Percentiles rank a stretch among this genome's conserved stretches.
Conservation (phyloP, 2,888 invertebrate species). For the Rhamnusium bicolor region DNA sequence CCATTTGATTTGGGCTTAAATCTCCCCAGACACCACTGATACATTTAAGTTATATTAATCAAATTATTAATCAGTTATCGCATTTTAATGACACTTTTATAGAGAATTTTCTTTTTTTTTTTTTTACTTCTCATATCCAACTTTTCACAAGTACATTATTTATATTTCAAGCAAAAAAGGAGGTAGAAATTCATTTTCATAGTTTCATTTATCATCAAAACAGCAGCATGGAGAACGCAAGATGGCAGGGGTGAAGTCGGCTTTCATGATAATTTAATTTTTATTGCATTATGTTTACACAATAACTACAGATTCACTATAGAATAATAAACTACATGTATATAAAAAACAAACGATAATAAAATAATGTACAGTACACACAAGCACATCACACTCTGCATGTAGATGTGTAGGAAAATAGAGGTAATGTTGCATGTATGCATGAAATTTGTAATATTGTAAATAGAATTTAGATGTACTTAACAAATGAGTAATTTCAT, state of each 20-base stretch:
- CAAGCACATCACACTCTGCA: slow-evolving; percentile 38
- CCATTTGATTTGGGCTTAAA: too few species aligned
- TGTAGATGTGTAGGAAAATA: slow-evolving; percentile 27
- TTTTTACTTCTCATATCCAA: too few species aligned
- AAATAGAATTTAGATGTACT: neutral
- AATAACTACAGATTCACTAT: slow-evolving; percentile 16
- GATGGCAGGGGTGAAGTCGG: slow-evolving; percentile 73
- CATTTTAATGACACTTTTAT: too few species aligned
- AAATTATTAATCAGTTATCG: too few species aligned
- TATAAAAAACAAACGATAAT: slow-evolving; percentile 27
- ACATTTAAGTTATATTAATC: too few species aligned
- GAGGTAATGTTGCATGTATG: slow-evolving; percentile 28
- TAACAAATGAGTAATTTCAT: neutral
- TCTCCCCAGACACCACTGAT: too few species aligned
- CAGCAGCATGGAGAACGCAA: slow-evolving; percentile 70
- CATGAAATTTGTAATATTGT: slow-evolving; percentile 12
- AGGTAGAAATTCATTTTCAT: neutral
- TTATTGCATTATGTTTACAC: slow-evolving; percentile 28
- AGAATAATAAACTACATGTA: slow-evolving; percentile 9
- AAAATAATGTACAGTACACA: slow-evolving; percentile 21
- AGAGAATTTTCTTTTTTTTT: too few species aligned
- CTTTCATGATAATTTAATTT: slow-evolving; percentile 38
- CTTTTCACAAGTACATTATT: too few species aligned
- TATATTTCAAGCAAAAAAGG: neutral
- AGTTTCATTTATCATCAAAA: slow-evolving; percentile 13